phyloP scores from a whole-genome alignment of 1,140 invertebrate species.

The Temnothorax longispinosus region DNA sequence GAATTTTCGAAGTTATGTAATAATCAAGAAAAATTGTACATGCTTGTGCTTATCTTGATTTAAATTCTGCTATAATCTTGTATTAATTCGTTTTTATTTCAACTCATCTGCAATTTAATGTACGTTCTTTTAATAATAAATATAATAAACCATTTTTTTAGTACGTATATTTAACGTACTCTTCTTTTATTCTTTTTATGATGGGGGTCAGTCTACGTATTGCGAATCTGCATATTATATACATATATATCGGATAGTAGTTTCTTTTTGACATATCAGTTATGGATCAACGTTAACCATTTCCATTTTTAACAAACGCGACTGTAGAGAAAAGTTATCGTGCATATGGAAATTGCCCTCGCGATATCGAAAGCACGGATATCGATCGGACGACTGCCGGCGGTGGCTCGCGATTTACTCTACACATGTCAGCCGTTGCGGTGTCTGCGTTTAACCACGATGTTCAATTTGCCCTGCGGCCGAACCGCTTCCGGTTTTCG shows the following conservation, averaged over 20 bases:
- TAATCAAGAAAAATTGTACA: neutral
- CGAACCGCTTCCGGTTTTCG: constrained; percentile 56
- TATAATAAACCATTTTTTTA: neutral
- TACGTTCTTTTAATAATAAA: neutral
- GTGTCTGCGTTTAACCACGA: constrained; percentile 66
- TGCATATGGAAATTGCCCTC: constrained; percentile 22
- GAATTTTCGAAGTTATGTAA: neutral
- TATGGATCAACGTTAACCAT: neutral
- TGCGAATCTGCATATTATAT: neutral
- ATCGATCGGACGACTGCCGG: constrained; percentile 11
- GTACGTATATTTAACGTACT: neutral
- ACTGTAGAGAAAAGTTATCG: constrained; percentile 18
- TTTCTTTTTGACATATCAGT: constrained; percentile 14
- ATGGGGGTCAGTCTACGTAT: neutral
- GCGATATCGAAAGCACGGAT: constrained; percentile 40
- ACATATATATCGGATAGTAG: neutral
- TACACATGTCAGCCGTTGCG: constrained; percentile 53
- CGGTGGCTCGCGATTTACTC: constrained; percentile 25
- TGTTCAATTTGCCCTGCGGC: constrained; percentile 73
- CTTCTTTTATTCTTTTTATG: neutral
- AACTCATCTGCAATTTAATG: neutral
- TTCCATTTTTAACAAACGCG: constrained; percentile 16
- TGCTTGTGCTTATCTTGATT: neutral
- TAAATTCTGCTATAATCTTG: neutral
- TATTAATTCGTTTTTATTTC: neutral